These are phyloP conservation scores for Craniophora ligustri DNA, from an alignment of 2,888 invertebrate species.

Conservation along the genomic window DNA sequence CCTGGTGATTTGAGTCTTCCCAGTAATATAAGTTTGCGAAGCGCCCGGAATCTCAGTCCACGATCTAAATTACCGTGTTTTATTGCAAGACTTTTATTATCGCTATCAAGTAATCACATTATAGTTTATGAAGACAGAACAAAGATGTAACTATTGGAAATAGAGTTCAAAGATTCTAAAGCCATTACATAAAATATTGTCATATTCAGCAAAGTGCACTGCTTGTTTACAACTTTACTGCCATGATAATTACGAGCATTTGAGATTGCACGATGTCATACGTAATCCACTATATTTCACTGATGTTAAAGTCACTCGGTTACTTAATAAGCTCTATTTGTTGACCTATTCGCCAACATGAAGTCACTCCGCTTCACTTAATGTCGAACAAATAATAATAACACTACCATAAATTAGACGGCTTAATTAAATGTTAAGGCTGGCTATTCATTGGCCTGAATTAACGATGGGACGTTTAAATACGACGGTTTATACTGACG, in stretches of 20 bases:
- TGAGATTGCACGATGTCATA: conserved; percentile 28
- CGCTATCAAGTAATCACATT: conserved; percentile 34
- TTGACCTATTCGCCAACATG: conserved; percentile 23
- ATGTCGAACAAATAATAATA: conserved; percentile 30
- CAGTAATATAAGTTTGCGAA: conserved; percentile 10
- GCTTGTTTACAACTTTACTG: conserved; percentile 42
- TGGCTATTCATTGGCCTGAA: conserved; percentile 55
- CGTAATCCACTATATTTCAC: conserved; percentile 42
- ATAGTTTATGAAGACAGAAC: conserved; percentile 34
- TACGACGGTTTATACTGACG: conserved; percentile 18
- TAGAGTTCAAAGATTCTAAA: conserved; percentile 42
- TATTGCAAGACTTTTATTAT: conserved; percentile 41
- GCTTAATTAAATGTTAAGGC: conserved; percentile 50
- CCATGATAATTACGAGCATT: conserved; percentile 32
- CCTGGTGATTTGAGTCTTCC: conserved; percentile 12
- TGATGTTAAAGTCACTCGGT: conserved; percentile 37
- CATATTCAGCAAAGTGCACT: conserved; percentile 40
- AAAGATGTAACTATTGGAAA: conserved; percentile 39
- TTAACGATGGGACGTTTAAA: conserved; percentile 52
- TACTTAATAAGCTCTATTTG: conserved; percentile 37
- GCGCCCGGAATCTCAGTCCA: conserved; percentile 23
- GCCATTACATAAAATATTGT: conserved; percentile 41
- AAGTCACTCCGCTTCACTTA: conserved; percentile 16
- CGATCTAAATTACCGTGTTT: conserved; percentile 40
- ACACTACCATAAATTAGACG: conserved; percentile 47